These are phyloP conservation scores for Thelaira solivaga DNA, from an alignment of 2,888 invertebrate species.

Conservation along the genomic window DNA sequence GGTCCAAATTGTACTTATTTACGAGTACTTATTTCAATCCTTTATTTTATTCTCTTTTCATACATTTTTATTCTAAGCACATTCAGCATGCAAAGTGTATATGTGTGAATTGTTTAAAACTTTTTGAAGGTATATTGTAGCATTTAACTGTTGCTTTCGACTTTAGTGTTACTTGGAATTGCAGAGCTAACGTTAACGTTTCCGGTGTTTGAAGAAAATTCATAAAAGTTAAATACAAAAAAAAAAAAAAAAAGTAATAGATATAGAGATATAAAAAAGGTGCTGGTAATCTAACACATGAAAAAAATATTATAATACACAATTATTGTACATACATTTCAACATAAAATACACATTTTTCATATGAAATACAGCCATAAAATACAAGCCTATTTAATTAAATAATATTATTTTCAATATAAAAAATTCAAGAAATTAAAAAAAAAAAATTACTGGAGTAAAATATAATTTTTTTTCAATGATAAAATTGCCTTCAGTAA, in stretches of 20 bases:
- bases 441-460: no score
- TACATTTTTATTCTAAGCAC: background rate
- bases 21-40: no score
- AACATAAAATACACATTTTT: no score
- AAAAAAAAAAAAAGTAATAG: conserved; percentile 7
- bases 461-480: no score
- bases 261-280: conserved; percentile 19
- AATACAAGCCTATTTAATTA: no score
- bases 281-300: conserved; percentile 16
- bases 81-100: conserved; percentile 23
- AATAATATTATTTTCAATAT: no score
- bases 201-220: conserved; percentile 41
- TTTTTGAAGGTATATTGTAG: conserved; percentile 35
- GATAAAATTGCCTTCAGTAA: no score
- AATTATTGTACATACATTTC: no score
- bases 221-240: background rate
- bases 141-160: conserved; percentile 56
- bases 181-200: conserved; percentile 50
- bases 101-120: background rate
- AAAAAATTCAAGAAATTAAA: no score
- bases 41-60: no score
- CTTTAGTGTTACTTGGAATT: conserved; percentile 53
- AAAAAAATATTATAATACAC: no score
- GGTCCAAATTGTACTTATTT: background rate
- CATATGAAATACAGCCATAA: no score